phyloP scores from a whole-genome alignment of 2,797 vertebrate genomes.

The Acestrorhynchus altus region DNA sequence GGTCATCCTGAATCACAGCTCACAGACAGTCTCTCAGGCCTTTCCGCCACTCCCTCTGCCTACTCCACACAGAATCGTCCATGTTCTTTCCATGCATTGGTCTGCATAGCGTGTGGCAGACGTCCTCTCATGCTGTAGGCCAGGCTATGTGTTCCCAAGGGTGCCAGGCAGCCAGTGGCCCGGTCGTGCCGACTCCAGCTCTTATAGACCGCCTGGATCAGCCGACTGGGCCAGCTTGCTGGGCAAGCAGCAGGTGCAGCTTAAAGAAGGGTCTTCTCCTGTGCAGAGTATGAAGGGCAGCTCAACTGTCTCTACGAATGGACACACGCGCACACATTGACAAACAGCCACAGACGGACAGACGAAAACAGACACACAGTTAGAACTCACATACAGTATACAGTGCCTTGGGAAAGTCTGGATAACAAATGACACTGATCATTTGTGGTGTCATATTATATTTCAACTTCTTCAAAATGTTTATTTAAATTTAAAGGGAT shows the following conservation, averaged over 20 bases:
- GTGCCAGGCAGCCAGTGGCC: conserved; percentile 44
- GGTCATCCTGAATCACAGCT: conserved; percentile 15
- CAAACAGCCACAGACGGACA: conserved; percentile 30
- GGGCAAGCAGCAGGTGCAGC: conserved; percentile 79
- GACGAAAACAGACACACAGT: conserved; percentile 8
- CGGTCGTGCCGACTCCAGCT: conserved; percentile 37
- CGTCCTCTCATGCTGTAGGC: conserved; percentile 35
- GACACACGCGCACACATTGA: conserved; percentile 37
- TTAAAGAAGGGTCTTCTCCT: conserved; percentile 61
- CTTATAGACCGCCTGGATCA: conserved; percentile 57
- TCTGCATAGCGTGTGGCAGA: neutral
- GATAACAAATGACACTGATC: neutral
- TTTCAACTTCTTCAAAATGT: too few species aligned
- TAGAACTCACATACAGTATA: conserved; percentile 12
- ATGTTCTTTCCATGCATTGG: conserved; percentile 22
- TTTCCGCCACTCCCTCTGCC: conserved; percentile 5
- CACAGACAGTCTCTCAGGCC: conserved; percentile 32
- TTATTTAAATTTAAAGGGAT: too few species aligned
- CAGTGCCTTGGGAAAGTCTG: neutral
- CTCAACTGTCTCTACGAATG: conserved; percentile 56
- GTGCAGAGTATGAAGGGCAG: conserved; percentile 59
- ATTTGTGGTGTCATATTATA: neutral
- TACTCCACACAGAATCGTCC: conserved; percentile 35
- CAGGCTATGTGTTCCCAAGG: conserved; percentile 43
- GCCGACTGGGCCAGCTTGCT: conserved; percentile 64